Conservation (phyloP, 1,140 invertebrate species). For the roundworm (Caenorhabditis elegans) region WBcel235 BX284606.5:14595001-14595500, state of each 20-base stretch:
- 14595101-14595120: slow-evolving; percentile 10
- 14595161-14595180: background rate
- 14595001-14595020: slow-evolving; percentile 29
- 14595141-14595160: background rate
- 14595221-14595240: background rate
- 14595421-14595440: background rate
- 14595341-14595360: slow-evolving; percentile 27
- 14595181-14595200: slow-evolving; percentile 10
- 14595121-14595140: slow-evolving; percentile 27
- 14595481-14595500: slow-evolving; percentile 45
- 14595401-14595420: background rate
- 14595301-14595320: slow-evolving; percentile 33
- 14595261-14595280: background rate
- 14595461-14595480: slow-evolving; percentile 24
- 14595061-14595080: too few relatives aligned
- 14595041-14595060: too few relatives aligned
- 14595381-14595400: slow-evolving; percentile 25
- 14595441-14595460: background rate
- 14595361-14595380: slow-evolving; percentile 35
- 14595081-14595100: background rate
- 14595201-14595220: background rate
- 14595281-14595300: slow-evolving; percentile 33
- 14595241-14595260: background rate
- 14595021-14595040: slow-evolving; percentile 33
- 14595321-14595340: slow-evolving; percentile 27